phyloP scores from a whole-genome alignment of 2,113 vertebrate genomes.

The Chaetops frenatus region DNA sequence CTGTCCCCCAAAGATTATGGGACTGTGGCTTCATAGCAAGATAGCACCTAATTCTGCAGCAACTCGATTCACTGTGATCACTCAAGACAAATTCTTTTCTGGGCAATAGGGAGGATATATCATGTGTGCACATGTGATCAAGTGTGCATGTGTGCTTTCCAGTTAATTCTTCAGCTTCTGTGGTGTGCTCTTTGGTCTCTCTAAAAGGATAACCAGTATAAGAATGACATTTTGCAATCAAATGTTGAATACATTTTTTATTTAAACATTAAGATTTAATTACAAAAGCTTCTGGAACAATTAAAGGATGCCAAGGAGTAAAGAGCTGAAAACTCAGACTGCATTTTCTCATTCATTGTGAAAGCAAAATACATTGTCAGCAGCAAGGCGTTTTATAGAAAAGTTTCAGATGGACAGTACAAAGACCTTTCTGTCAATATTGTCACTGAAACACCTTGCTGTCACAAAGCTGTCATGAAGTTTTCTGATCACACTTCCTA shows the following conservation, averaged over 20 bases:
- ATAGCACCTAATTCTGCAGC: background rate
- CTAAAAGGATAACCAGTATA: background rate
- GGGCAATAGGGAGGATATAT: background rate
- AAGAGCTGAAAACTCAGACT: constrained; percentile 48
- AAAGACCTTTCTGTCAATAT: constrained; percentile 12
- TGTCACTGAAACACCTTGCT: constrained; percentile 33
- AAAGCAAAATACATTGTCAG: constrained; percentile 52
- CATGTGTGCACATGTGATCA: rapidly evolving
- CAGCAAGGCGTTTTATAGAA: constrained; percentile 33
- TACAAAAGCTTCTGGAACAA: constrained; percentile 77
- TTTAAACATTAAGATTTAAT: constrained; percentile 73
- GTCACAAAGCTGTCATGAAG: background rate
- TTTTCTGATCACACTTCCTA: background rate
- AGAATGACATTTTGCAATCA: constrained; percentile 39
- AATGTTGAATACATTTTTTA: constrained; percentile 57
- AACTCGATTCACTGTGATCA: background rate
- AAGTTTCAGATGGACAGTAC: constrained; percentile 35
- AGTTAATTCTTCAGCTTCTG: background rate
- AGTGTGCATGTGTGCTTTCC: background rate
- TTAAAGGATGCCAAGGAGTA: constrained; percentile 55
- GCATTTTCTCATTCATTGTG: constrained; percentile 61
- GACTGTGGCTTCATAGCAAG: background rate
- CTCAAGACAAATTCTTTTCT: background rate
- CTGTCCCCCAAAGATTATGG: background rate
- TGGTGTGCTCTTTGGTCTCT: background rate